Evolutionary conservation across 1,140 invertebrate genomes (phyloP), one percentile per base, ranked within the genome.

Genomic region (Dendroctonus valens): DNA sequence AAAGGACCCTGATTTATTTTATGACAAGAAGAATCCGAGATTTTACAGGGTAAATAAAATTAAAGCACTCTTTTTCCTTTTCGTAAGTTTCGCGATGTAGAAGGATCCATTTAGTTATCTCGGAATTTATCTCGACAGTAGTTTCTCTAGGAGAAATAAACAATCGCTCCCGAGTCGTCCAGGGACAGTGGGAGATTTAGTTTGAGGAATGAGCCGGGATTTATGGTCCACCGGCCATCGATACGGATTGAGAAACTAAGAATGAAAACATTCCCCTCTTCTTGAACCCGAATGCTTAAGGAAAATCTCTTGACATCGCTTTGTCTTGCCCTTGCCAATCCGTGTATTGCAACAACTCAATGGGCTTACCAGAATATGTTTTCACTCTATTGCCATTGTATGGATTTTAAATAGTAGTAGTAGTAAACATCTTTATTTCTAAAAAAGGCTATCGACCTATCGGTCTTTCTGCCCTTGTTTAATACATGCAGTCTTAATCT

Each of bases 11-110:
- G 63, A 65, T 65, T 65, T 65, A 65, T 65, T 65, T 65, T 65
- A 65, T 65, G 63, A 65, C 54, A 50, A 57, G 48, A 51, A 52
- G 54, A 65, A 65, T 65, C 63, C 63, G 63, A 58, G 63, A 65
- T 65, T 65, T 65, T 65, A 65, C 63, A 65, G 63, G 63, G 63
- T 65, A 65, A 65, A 65, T 65, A 65, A 65, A 65, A 65, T 65
- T 65, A 65, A 65, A 65, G 63, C 54, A 48, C 63, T 59, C 46
- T 59, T 50, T 65, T 65, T 65, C 53, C 51, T 58, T 59, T 59
- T 58, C 46, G 8, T 59, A 52, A 65, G 46, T 65, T 65, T 59
- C 63, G 63, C 54, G 63, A 65, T 58, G 62, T 65, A 58, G 62
- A 65, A 54, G 62, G 62, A 65, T 65, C 63, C 63, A 65, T 65